Percentiles rank a stretch among this genome's conserved stretches.
Evolutionary conservation across 2,888 invertebrate species (phyloP).

Genomic region (Yponomeuta evonymella): DNA sequence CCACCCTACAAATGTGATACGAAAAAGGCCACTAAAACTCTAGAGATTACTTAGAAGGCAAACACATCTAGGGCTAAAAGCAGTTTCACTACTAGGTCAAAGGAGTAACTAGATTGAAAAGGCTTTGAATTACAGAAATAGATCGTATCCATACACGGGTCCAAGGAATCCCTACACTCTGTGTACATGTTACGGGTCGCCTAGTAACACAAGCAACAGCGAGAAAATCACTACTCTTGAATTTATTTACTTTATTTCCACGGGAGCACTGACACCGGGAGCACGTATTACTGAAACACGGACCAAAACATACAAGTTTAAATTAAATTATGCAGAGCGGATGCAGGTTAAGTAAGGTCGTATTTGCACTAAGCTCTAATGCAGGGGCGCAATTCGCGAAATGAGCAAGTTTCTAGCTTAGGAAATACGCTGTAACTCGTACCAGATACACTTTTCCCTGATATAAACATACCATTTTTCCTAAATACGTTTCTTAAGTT

Average conservation of each 20-base stretch:
- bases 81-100: no score
- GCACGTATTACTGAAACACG: not conserved
- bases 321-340: not conserved
- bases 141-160: slow-evolving; percentile 3
- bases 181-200: slow-evolving; percentile 18
- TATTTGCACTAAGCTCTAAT: not conserved
- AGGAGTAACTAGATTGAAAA: no score
- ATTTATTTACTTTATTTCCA: not conserved
- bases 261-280: not conserved
- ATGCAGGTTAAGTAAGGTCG: not conserved
- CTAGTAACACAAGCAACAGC: slow-evolving; percentile 17
- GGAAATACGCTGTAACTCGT: not conserved
- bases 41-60: no score
- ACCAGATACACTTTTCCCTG: no score
- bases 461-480: no score
- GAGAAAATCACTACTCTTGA: slow-evolving; percentile 9
- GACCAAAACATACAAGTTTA: not conserved
- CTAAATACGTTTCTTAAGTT: no score
- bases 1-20: no score
- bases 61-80: no score
- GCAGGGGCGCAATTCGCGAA: not conserved
- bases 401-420: not conserved
- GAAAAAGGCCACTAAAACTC: no score
- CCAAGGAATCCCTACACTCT: slow-evolving; percentile 12
- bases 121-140: not conserved